Percentiles rank a stretch among this genome's conserved stretches.
phyloP scores from a whole-genome alignment of 2,888 invertebrate species.

The Pseudococcus jackbeardsleyi region DNA sequence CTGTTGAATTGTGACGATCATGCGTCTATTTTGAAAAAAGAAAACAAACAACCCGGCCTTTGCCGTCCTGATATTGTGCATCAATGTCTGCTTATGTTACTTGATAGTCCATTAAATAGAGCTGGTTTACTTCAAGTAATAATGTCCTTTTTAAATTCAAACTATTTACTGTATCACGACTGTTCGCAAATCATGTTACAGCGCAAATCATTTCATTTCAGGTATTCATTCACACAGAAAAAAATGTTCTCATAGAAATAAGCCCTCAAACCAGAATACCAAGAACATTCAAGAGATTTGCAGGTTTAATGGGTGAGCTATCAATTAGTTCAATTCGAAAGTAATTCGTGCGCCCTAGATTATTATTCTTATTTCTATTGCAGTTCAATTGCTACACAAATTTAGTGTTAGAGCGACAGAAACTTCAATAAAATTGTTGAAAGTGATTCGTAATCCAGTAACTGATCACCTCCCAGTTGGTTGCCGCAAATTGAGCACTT shows the following conservation, averaged over 20 bases:
- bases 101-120: conserved; percentile 97
- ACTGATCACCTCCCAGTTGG: conserved; percentile 95
- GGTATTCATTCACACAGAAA: conserved; percentile 91
- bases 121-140: conserved; percentile 93
- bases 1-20: conserved; percentile 96
- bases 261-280: conserved; percentile 98
- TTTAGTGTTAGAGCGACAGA: conserved; percentile 92
- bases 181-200: not conserved
- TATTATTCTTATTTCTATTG: conserved; percentile 69
- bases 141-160: not conserved
- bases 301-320: conserved; percentile 89
- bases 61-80: conserved; percentile 98
- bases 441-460: conserved; percentile 97
- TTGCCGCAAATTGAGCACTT: conserved; percentile 89
- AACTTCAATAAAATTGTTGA: conserved; percentile 88
- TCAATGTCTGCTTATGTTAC: conserved; percentile 96
- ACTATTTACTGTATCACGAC: too few species aligned
- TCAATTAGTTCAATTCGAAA: not conserved
- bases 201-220: conserved; percentile 68
- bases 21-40: conserved; percentile 84
- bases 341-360: not conserved
- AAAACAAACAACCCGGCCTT: conserved; percentile 87
- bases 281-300: conserved; percentile 95
- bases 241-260: conserved; percentile 93
- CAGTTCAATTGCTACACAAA: conserved; percentile 96